Percentiles rank a stretch among this genome's conserved stretches.
Conservation (phyloP, 2,113 vertebrate species). For the Polypterus bichir region DNA sequence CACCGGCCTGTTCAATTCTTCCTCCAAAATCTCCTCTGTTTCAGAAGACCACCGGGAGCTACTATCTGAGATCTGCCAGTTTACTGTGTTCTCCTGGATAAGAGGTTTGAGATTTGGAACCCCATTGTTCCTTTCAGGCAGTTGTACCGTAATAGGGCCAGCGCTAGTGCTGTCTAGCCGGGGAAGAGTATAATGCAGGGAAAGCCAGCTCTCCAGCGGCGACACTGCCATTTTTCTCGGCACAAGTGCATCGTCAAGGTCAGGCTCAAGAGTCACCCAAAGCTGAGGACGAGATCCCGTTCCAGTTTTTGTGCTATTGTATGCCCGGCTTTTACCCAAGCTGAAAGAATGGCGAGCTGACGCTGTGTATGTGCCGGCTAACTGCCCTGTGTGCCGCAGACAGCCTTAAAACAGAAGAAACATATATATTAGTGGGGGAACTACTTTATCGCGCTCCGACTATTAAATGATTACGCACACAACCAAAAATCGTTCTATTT, state of each 20-base stretch:
- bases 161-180: constrained; percentile 17
- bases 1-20: neutral
- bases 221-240: constrained; percentile 80
- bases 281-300: constrained; percentile 38
- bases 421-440: too few species aligned
- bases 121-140: constrained; percentile 13
- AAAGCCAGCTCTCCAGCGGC: constrained; percentile 85
- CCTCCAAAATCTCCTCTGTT: constrained; percentile 28
- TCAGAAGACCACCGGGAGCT: neutral
- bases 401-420: constrained; percentile 23
- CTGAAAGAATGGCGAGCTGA: constrained; percentile 20
- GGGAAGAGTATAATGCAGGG: constrained; percentile 59
- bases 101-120: constrained; percentile 12
- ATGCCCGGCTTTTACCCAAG: constrained; percentile 27
- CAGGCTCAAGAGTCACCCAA: constrained; percentile 50
- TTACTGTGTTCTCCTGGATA: constrained; percentile 32
- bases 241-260: constrained; percentile 73
- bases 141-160: neutral
- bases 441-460: too few species aligned
- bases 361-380: constrained; percentile 16
- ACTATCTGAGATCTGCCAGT: constrained; percentile 27
- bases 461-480: too few species aligned
- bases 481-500: too few species aligned
- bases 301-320: constrained; percentile 44
- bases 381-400: constrained; percentile 25